These are phyloP conservation scores for Portevinia maculata DNA, from an alignment of 2,888 invertebrate genomes.

Conservation along the genomic window DNA sequence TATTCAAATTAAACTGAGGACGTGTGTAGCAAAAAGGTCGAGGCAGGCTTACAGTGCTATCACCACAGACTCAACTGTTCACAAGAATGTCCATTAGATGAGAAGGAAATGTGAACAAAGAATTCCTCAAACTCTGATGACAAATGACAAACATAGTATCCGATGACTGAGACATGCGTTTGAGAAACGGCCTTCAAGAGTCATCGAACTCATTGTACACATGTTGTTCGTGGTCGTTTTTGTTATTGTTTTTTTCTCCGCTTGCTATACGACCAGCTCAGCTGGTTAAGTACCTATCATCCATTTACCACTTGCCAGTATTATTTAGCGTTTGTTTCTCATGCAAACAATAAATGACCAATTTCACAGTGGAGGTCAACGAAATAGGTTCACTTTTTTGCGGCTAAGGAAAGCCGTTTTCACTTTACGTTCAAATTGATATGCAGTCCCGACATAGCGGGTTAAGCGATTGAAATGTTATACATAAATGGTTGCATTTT, in stretches of 20 bases:
- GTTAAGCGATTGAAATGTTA: too few species aligned
- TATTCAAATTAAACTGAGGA: conserved; percentile 45
- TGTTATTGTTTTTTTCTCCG: conserved; percentile 20
- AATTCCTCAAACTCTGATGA: conserved; percentile 15
- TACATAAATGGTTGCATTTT: too few species aligned
- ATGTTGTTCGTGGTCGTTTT: background rate
- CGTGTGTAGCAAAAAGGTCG: conserved; percentile 8
- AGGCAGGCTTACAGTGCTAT: background rate
- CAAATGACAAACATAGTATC: conserved; percentile 32
- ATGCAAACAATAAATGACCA: conserved; percentile 9
- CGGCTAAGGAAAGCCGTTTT: background rate
- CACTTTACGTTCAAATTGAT: too few species aligned
- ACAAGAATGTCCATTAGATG: background rate
- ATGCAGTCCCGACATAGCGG: too few species aligned
- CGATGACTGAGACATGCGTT: conserved; percentile 48
- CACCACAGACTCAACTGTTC: background rate
- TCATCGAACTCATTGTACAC: conserved; percentile 63
- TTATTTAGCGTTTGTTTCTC: conserved; percentile 40
- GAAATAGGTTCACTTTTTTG: conserved; percentile 5
- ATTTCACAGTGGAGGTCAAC: conserved; percentile 29
- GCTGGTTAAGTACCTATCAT: conserved; percentile 30
- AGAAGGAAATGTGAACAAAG: conserved; percentile 2
- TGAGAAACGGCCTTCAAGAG: conserved; percentile 72
- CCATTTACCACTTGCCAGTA: conserved; percentile 30
- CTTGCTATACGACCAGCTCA: conserved; percentile 1